These are phyloP conservation scores for Saguinus imperator DNA, from an alignment of 2,113 vertebrate species.

Conservation along the genomic window DNA sequence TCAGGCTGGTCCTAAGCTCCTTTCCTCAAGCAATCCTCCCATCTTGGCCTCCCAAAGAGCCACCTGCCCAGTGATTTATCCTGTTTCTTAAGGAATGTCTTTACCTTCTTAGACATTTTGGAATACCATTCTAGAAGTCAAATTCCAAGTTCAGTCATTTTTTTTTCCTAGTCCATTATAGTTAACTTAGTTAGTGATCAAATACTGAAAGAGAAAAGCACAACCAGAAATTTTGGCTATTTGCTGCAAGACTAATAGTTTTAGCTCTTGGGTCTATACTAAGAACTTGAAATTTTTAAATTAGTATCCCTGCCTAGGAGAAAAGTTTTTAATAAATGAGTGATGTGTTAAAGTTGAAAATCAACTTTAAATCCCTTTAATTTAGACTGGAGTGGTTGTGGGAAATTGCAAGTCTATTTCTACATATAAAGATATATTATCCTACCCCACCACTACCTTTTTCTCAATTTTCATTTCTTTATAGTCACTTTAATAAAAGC, in stretches of 20 bases:
- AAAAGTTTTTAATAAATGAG: background rate
- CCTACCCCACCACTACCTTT: background rate
- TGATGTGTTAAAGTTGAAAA: background rate
- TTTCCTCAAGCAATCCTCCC: too few relatives aligned
- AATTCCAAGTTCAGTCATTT: background rate
- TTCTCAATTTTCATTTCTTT: slow-evolving; percentile 38
- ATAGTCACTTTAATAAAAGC: slow-evolving; percentile 27
- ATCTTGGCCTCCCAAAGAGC: too few relatives aligned
- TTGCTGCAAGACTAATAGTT: slow-evolving; percentile 2
- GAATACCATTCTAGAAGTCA: background rate
- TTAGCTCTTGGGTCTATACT: background rate
- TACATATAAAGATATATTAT: background rate
- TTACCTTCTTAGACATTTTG: slow-evolving; percentile 19
- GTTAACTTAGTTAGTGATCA: slow-evolving; percentile 17
- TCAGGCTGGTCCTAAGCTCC: too few relatives aligned
- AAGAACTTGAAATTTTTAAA: slow-evolving; percentile 34
- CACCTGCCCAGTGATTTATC: background rate
- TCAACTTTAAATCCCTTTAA: slow-evolving; percentile 36
- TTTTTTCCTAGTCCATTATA: background rate
- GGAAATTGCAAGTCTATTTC: background rate
- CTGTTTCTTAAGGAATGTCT: slow-evolving; percentile 25
- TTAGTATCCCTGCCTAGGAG: background rate
- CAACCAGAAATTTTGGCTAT: background rate
- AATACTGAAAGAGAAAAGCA: slow-evolving; percentile 1
- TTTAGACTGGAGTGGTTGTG: background rate